These are phyloP conservation scores for Pantherophis guttatus DNA, from an alignment of 2,113 vertebrate species.

Conservation along the genomic window DNA sequence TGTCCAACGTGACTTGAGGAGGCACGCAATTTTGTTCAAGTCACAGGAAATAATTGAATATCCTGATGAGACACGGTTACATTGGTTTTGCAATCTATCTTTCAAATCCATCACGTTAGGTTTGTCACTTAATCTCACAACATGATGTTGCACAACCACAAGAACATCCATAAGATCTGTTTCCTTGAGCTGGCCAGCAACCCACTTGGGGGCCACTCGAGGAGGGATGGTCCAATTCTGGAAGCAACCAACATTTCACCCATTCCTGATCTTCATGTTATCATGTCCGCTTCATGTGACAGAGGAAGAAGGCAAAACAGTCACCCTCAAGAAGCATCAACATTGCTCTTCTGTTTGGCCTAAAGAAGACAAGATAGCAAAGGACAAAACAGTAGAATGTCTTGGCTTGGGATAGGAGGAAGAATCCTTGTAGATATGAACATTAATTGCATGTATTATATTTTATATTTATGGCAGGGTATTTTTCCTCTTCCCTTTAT, in stretches of 20 bases:
- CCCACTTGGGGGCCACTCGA: neutral
- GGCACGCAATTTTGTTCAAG: neutral
- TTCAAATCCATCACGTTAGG: neutral
- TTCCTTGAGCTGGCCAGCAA: neutral
- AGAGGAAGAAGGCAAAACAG: neutral
- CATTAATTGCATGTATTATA: neutral
- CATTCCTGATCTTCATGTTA: neutral
- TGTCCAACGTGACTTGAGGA: neutral
- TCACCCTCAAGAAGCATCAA: neutral
- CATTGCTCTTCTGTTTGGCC: neutral
- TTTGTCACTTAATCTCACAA: neutral
- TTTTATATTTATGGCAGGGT: neutral
- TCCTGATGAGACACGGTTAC: neutral
- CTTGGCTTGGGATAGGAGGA: neutral
- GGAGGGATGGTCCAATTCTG: neutral
- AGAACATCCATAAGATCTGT: neutral
- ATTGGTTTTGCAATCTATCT: neutral
- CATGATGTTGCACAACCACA: neutral
- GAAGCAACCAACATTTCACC: neutral
- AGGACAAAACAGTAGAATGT: neutral
- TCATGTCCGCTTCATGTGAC: neutral
- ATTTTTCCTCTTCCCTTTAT: neutral
- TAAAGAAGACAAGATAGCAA: neutral
- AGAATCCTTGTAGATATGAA: neutral
- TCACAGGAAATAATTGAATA: neutral